Percentiles rank a stretch among this genome's conserved stretches.
Conservation (phyloP, 2,797 vertebrate species). For the Sebastes taczanowskii region DNA sequence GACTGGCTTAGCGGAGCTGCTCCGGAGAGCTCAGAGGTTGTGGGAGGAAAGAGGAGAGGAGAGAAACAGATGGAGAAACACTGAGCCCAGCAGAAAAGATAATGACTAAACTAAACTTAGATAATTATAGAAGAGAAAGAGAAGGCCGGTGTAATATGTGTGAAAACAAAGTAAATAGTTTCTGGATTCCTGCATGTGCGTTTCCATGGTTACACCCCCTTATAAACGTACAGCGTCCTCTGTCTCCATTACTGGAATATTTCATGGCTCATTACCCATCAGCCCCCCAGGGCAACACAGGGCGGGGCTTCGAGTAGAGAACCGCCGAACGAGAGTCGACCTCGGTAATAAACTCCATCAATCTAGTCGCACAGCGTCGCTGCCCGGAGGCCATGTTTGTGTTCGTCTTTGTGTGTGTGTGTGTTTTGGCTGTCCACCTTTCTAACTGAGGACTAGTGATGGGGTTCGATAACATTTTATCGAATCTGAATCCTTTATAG, state of each 20-base stretch:
- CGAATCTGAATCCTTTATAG: not conserved
- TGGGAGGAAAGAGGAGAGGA: constrained; percentile 13
- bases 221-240: constrained; percentile 12
- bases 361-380: constrained; percentile 28
- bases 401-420: not conserved
- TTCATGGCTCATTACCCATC: constrained; percentile 64
- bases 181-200: constrained; percentile 19
- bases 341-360: constrained; percentile 54
- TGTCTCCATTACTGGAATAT: constrained; percentile 66
- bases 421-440: not conserved
- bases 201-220: constrained; percentile 40
- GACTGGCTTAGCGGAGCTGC: constrained; percentile 53
- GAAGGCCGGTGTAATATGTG: not conserved
- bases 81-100: constrained; percentile 39
- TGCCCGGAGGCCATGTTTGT: not conserved
- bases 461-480: not conserved
- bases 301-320: constrained; percentile 31
- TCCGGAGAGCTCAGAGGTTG: constrained; percentile 33
- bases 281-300: constrained; percentile 30
- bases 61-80: constrained; percentile 47
- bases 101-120: not conserved
- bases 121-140: constrained; percentile 14
- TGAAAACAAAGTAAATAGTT: constrained; percentile 30
- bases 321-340: constrained; percentile 4
- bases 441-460: not conserved